Evolutionary conservation across 2,888 invertebrate species (phyloP), one percentile per base, ranked within the genome.

Genomic region (Parochlus steinenii): DNA sequence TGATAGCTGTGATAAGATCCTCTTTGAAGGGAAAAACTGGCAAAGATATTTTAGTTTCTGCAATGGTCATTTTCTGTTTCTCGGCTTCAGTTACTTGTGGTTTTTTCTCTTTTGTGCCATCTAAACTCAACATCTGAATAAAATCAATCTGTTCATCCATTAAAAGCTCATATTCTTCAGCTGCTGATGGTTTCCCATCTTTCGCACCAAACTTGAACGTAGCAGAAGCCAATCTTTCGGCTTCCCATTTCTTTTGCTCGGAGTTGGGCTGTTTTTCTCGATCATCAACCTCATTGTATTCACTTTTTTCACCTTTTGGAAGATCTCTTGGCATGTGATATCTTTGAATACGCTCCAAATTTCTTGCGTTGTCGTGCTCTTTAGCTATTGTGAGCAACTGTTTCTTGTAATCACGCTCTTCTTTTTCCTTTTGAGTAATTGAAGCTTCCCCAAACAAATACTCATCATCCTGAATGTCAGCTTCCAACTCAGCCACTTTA

Each of bases 141-240:
- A 98, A 99, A 52, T 97, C 92, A 48, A 99, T 93, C 58, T 95
- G 87, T 56, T 97, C 95, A 53, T 95, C 93, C 44, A 98, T 59
- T 20, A 97, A 61, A 19, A 93, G 64, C 42, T 97, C 93, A 62
- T 97, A 97, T 45, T 93, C 85, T 50, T 81, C 71, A 51, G 76
- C 61, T 48, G 61, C 62, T 48, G 37, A 37, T 14, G 43, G 51
- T 44, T 59, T 56, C 11, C 78, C 76, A 66, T 95, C 85, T 57
- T 80, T 83, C 1, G 95, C 87, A 6, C 97, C 97, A 64, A 93
- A 90, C 48, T 78, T 78, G 52, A 87, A 86, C 36, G 83, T 74
- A 3, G 93, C 95, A 4, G 86, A 85, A 33, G 80, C 79, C 62
- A 97, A 78, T 57, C 93, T 90, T 53, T 95, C 95, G 40, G 92